A percentile compares a stretch with the other conserved stretches of the same genome.
phyloP scores from a whole-genome alignment of 2,888 invertebrate genomes.

The Melanophora roralis region DNA sequence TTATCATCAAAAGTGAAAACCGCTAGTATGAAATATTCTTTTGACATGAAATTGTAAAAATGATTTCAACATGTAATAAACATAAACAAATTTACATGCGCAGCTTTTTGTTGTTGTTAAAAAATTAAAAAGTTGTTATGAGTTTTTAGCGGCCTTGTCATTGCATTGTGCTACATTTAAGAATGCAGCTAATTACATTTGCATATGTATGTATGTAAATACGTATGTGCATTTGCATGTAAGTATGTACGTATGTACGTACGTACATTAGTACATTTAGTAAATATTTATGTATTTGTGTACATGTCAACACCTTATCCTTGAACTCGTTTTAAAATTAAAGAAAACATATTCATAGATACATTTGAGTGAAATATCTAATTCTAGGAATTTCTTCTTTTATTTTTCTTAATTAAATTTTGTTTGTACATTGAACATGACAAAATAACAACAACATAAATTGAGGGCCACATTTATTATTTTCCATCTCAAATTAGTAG shows the following conservation, averaged over 20 bases:
- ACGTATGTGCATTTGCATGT: neutral
- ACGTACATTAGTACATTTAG: neutral
- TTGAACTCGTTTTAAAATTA: conserved; percentile 32
- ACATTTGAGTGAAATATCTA: conserved; percentile 49
- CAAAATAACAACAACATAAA: conserved; percentile 64
- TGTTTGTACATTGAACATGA: conserved; percentile 62
- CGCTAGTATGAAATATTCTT: too few species aligned
- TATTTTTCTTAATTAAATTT: conserved; percentile 52
- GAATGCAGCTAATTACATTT: too few species aligned
- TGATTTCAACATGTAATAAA: too few species aligned
- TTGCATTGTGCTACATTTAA: neutral
- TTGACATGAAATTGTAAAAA: too few species aligned
- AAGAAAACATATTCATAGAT: conserved; percentile 12
- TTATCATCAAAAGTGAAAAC: too few species aligned
- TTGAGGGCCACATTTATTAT: conserved; percentile 75
- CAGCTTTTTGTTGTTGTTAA: too few species aligned
- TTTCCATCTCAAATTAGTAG: conserved; percentile 71
- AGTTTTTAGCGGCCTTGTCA: neutral
- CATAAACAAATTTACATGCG: too few species aligned
- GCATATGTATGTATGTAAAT: too few species aligned
- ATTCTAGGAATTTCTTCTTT: conserved; percentile 54
- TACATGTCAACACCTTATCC: conserved; percentile 30
- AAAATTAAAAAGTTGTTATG: too few species aligned
- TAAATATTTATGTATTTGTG: too few species aligned
- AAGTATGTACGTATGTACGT: neutral